phyloP scores from a whole-genome alignment of 2,888 invertebrate genomes.

The Phyto melanocephala region DNA sequence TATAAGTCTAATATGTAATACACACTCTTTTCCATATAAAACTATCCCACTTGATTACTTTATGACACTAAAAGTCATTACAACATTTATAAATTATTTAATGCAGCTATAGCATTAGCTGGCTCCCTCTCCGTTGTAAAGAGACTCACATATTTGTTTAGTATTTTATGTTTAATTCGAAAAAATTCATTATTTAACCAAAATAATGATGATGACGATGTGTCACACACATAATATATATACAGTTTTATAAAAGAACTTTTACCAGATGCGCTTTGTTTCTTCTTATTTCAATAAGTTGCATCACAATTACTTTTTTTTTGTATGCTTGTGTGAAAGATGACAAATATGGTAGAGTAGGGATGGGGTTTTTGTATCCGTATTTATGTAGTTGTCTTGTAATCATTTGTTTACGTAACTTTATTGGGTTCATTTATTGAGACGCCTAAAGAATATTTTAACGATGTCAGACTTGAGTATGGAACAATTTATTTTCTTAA shows the following conservation, averaged over 20 bases:
- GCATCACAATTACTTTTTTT: conserved; percentile 4
- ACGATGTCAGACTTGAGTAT: not conserved
- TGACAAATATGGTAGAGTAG: not conserved
- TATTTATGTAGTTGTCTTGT: conserved; percentile 45
- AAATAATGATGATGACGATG: conserved; percentile 36
- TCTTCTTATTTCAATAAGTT: not conserved
- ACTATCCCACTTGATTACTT: conserved; percentile 10
- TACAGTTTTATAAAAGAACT: conserved; percentile 35
- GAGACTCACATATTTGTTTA: too few species aligned
- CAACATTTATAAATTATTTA: conserved; percentile 43
- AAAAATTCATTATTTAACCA: conserved; percentile 44
- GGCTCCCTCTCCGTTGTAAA: too few species aligned
- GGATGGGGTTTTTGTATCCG: not conserved
- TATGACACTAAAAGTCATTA: conserved; percentile 38
- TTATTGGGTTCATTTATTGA: conserved; percentile 50
- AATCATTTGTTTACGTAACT: conserved; percentile 59
- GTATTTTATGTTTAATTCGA: conserved; percentile 25
- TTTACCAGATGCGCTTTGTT: conserved; percentile 53
- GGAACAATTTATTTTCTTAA: too few species aligned
- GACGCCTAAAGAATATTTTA: conserved; percentile 26
- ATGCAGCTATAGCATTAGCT: not conserved
- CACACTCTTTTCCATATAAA: not conserved
- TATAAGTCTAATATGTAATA: not conserved
- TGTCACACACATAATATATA: conserved; percentile 40
- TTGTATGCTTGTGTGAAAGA: not conserved